These are phyloP conservation scores for Grapholita molesta DNA, from an alignment of 1,140 invertebrate species.

Conservation along the genomic window DNA sequence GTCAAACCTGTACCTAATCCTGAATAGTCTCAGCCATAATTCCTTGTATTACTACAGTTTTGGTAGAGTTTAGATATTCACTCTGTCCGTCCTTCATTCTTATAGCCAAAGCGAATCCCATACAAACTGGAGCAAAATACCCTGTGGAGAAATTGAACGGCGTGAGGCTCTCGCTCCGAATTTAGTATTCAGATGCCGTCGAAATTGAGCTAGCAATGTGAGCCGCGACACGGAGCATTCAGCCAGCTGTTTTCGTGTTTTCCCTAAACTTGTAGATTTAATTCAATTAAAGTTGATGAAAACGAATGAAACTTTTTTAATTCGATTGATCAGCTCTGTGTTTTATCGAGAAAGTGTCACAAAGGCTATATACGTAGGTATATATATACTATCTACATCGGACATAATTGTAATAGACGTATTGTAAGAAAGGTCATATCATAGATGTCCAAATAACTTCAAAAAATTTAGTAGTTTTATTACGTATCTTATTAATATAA, in stretches of 20 bases:
- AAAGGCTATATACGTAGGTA: too few species aligned
- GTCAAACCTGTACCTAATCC: too few species aligned
- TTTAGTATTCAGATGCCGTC: conserved; percentile 64
- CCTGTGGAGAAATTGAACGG: conserved; percentile 57
- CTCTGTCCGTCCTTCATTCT: neutral
- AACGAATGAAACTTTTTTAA: neutral
- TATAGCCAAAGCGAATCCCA: neutral
- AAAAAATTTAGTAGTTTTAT: too few species aligned
- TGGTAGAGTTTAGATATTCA: neutral
- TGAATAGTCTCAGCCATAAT: too few species aligned
- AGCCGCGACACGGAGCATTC: conserved; percentile 52
- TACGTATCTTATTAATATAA: too few species aligned
- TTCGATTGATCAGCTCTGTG: neutral
- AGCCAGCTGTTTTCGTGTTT: neutral
- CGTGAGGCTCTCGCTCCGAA: conserved; percentile 34
- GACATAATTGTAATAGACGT: too few species aligned
- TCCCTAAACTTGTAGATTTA: neutral
- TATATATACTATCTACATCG: too few species aligned
- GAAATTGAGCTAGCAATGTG: conserved; percentile 57
- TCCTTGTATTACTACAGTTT: too few species aligned
- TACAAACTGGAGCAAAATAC: conserved; percentile 28
- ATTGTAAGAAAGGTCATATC: too few species aligned
- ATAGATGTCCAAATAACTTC: too few species aligned
- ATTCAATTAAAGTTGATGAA: neutral
- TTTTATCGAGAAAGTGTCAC: neutral